Conservation (phyloP, 1,140 invertebrate species). For the Drosophila lini region DNA sequence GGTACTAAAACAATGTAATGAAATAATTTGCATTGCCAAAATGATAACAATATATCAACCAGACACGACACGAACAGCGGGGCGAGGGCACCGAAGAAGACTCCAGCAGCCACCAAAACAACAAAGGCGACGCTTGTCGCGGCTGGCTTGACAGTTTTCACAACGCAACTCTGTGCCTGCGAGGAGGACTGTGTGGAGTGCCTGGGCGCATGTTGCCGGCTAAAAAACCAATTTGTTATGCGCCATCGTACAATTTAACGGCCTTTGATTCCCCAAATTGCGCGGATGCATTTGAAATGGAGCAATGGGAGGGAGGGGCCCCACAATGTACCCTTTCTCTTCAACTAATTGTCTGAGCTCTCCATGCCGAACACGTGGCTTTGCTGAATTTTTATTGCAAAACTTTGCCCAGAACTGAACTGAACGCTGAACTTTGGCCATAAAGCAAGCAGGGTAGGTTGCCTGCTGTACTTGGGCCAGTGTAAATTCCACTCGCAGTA, state of each 20-base stretch:
- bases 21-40: constrained; percentile 81
- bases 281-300: constrained; percentile 43
- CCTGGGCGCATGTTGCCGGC: constrained; percentile 58
- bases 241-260: constrained; percentile 70
- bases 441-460: constrained; percentile 29
- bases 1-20: constrained; percentile 73
- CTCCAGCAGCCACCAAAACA: constrained; percentile 40
- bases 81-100: constrained; percentile 50
- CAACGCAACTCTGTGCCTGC: constrained; percentile 15
- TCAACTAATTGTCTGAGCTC: constrained; percentile 57
- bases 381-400: constrained; percentile 64
- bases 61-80: constrained; percentile 43
- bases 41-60: constrained; percentile 83
- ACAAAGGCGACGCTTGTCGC: constrained; percentile 38
- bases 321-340: constrained; percentile 4
- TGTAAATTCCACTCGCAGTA: constrained; percentile 57
- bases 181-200: constrained; percentile 36
- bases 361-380: constrained; percentile 62
- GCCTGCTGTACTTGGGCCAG: constrained; percentile 5
- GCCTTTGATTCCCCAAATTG: constrained; percentile 71
- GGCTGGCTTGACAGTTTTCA: constrained; percentile 56
- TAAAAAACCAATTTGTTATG: constrained; percentile 77
- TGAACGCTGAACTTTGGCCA: constrained; percentile 47
- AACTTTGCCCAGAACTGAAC: constrained; percentile 41
- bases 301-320: constrained; percentile 1